These are phyloP conservation scores for Diogma glabrata DNA, from an alignment of 2,888 invertebrate genomes.

Conservation along the genomic window DNA sequence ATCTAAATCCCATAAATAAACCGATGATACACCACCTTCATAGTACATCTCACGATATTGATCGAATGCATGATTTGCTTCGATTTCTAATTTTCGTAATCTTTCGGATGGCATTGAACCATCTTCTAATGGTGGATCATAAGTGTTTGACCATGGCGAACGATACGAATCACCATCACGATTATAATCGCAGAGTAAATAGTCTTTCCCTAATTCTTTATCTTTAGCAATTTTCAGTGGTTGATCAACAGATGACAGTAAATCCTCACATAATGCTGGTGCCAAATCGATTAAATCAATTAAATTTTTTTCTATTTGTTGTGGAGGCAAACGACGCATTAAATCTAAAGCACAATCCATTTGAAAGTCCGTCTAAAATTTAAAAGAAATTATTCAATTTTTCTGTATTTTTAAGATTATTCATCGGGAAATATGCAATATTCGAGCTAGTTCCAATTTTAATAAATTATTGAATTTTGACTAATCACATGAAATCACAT, in stretches of 20 bases:
- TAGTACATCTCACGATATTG: constrained; percentile 99
- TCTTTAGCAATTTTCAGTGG: constrained; percentile 96
- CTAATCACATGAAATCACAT: too few relatives aligned
- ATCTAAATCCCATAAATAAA: constrained; percentile 98
- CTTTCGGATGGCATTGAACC: constrained; percentile 97
- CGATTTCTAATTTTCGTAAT: constrained; percentile 88
- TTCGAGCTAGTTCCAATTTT: too few relatives aligned
- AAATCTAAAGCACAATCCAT: constrained; percentile 98
- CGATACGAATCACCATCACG: constrained; percentile 97
- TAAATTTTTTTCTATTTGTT: constrained; percentile 97
- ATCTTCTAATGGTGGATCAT: constrained; percentile 95
- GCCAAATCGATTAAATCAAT: constrained; percentile 96
- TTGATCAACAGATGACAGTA: constrained; percentile 95
- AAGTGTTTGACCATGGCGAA: constrained; percentile 98
- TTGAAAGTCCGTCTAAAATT: constrained; percentile 78
- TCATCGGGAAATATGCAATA: too few relatives aligned
- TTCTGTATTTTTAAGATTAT: not conserved
- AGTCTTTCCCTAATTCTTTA: constrained; percentile 90
- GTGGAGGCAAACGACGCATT: constrained; percentile 97
- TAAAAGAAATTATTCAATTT: constrained; percentile 2
- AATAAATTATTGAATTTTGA: too few relatives aligned
- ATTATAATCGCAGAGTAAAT: constrained; percentile 97
- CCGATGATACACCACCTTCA: constrained; percentile 98
- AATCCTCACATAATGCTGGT: constrained; percentile 90
- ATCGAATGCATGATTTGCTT: constrained; percentile 97